Conservation (phyloP, 2,113 vertebrate genomes). For the Megaceryle torquata region DNA sequence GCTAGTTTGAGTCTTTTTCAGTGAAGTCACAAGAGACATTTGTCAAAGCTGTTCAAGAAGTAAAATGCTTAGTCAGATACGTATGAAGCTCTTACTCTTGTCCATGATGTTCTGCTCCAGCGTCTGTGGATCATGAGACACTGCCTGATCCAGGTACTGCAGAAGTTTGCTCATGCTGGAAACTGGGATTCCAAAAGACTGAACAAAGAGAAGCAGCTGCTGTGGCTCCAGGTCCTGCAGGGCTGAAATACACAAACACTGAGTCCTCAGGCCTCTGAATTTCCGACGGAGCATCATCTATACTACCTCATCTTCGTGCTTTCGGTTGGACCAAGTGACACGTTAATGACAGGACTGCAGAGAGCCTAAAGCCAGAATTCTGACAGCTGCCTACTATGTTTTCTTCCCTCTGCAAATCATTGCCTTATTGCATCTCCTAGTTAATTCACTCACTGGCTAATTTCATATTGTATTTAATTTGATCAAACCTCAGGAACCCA, state of each 20-base stretch:
- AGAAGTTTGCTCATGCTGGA: conserved; percentile 99
- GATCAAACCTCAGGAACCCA: conserved; percentile 53
- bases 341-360: background rate
- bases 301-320: background rate
- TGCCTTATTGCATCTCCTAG: conserved; percentile 45
- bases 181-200: conserved; percentile 97
- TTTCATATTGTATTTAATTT: conserved; percentile 59
- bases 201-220: conserved; percentile 95
- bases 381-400: conserved; percentile 40
- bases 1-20: background rate
- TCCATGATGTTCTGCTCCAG: conserved; percentile 99
- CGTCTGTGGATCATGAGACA: conserved; percentile 90
- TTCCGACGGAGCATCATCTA: background rate
- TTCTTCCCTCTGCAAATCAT: conserved; percentile 32
- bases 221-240: conserved; percentile 94
- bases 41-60: background rate
- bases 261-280: background rate
- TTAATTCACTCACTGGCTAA: conserved; percentile 65
- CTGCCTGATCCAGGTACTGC: conserved; percentile 93
- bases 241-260: conserved; percentile 64
- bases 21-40: background rate
- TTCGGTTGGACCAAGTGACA: background rate
- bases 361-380: conserved; percentile 25
- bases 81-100: conserved; percentile 82
- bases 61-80: background rate